Percentiles rank a stretch among this genome's conserved stretches.
Evolutionary conservation across 2,113 vertebrate genomes (phyloP).

Genomic region (Aix galericulata): DNA sequence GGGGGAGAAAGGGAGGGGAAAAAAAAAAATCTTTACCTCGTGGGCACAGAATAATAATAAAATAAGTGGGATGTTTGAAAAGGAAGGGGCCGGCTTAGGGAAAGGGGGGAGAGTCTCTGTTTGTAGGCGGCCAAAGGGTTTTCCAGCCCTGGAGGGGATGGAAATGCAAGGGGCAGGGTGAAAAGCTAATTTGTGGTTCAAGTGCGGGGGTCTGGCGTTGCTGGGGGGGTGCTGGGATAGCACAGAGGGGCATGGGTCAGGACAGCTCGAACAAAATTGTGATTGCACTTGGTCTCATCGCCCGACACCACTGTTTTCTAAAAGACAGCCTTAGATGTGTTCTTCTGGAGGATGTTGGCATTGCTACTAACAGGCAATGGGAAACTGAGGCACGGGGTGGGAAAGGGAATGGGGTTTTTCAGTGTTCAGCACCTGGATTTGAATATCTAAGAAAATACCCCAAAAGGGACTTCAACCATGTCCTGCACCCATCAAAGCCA

Average conservation of each 20-base stretch:
- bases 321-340: too few species aligned
- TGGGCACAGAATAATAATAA: slow-evolving; percentile 14
- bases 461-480: background rate
- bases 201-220: fast-evolving
- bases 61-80: slow-evolving; percentile 16
- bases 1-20: background rate
- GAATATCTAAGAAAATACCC: background rate
- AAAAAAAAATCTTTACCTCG: background rate
- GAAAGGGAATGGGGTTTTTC: background rate
- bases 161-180: fast-evolving
- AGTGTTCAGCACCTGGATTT: background rate
- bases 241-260: fast-evolving
- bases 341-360: background rate
- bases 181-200: background rate
- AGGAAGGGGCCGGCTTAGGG: background rate
- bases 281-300: background rate
- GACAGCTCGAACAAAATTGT: fast-evolving
- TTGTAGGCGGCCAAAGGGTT: background rate
- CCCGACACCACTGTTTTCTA: background rate
- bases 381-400: background rate
- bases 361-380: background rate
- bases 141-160: background rate
- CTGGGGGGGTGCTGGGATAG: background rate
- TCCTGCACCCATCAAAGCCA: background rate
- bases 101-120: background rate